Conservation (phyloP, 2,888 invertebrate genomes). For the Tetrapedia diversipes region DNA sequence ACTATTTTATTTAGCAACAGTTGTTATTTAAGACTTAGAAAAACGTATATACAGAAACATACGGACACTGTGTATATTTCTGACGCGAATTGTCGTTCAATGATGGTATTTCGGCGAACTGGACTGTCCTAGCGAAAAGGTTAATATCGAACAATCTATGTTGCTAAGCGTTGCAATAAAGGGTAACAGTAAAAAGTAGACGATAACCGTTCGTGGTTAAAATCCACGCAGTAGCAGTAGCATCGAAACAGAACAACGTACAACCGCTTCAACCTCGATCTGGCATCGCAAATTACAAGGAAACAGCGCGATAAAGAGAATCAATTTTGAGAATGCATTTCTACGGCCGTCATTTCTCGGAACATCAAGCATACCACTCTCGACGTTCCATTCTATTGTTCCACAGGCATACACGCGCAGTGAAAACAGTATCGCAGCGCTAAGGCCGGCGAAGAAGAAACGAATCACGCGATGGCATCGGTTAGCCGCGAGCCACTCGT, state of each 20-base stretch:
- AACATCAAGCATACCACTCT: neutral
- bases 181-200: no score
- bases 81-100: no score
- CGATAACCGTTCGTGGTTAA: no score
- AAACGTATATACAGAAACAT: no score
- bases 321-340: conserved; percentile 12
- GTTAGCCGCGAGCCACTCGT: neutral
- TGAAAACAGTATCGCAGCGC: neutral
- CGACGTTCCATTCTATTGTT: neutral
- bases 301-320: neutral
- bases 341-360: neutral
- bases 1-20: no score
- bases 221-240: no score
- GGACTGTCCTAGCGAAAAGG: no score
- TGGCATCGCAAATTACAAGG: neutral
- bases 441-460: neutral
- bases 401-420: neutral
- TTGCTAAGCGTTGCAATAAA: no score
- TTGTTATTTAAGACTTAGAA: no score
- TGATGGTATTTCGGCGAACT: no score
- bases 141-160: no score
- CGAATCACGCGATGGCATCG: conserved; percentile 30
- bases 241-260: neutral
- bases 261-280: neutral
- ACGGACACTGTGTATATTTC: no score